Percentiles rank a stretch among this genome's conserved stretches.
These are phyloP conservation scores for Diaperis boleti DNA, from an alignment of 2,888 invertebrate species.

Conservation along the genomic window DNA sequence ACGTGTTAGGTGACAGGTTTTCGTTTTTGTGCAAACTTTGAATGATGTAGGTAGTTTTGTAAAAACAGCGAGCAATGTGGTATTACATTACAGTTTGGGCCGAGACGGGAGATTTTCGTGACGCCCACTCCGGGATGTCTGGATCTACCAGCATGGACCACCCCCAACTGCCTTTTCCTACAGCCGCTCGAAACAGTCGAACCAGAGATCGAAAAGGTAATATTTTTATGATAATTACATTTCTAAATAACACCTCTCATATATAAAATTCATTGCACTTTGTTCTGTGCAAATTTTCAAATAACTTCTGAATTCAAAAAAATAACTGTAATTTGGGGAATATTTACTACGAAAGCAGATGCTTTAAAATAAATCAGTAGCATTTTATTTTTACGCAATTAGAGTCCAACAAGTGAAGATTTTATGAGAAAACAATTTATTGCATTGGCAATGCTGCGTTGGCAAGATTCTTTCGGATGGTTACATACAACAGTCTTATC, in stretches of 20 bases:
- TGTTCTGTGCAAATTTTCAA: too few species aligned
- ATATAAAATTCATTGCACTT: too few species aligned
- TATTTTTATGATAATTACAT: neutral
- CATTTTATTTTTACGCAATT: too few species aligned
- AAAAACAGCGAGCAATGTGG: conserved; percentile 56
- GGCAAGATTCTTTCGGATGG: too few species aligned
- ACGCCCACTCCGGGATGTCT: conserved; percentile 78
- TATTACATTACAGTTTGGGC: conserved; percentile 84
- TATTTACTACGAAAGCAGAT: conserved; percentile 37
- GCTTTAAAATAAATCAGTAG: conserved; percentile 28
- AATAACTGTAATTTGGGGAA: conserved; percentile 30
- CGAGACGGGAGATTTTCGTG: conserved; percentile 89
- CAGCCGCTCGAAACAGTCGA: conserved; percentile 70
- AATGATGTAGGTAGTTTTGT: conserved; percentile 23
- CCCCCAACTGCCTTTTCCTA: conserved; percentile 79
- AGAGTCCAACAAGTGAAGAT: too few species aligned
- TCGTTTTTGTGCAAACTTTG: too few species aligned
- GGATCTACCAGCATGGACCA: conserved; percentile 72
- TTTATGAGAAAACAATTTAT: too few species aligned
- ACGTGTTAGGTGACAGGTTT: too few species aligned
- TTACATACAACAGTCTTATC: too few species aligned
- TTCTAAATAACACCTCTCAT: neutral
- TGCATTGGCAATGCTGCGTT: too few species aligned
- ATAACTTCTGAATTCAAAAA: too few species aligned
- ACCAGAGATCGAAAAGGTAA: conserved; percentile 77